These are phyloP conservation scores for Eriocheir sinensis DNA, from an alignment of 1,140 invertebrate species.

Conservation along the genomic window DNA sequence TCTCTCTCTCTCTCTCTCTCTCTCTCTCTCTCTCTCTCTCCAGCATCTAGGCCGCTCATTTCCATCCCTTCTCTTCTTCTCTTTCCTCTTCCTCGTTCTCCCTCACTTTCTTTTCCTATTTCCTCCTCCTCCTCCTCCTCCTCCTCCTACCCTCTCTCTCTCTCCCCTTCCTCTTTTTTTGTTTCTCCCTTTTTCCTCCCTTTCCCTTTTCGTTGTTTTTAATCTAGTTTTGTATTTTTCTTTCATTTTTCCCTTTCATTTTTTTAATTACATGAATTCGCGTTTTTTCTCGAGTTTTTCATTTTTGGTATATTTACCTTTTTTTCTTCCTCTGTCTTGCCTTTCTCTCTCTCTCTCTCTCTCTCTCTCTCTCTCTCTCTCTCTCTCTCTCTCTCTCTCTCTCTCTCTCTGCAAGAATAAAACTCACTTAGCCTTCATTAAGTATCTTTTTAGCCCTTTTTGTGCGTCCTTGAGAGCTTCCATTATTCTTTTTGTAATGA, in stretches of 20 bases:
- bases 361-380: constrained; percentile 12
- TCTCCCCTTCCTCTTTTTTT: not conserved
- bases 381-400: not conserved
- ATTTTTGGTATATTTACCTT: too few species aligned
- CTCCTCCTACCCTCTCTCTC: not conserved
- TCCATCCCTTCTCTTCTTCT: not conserved
- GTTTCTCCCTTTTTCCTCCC: not conserved
- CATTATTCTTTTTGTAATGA: too few species aligned
- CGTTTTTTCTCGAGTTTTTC: too few species aligned
- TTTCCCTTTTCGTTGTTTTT: too few species aligned
- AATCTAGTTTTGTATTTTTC: too few species aligned
- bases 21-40: not conserved
- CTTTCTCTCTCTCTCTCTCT: constrained; percentile 23
- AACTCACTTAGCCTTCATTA: too few species aligned
- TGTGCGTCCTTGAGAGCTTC: too few species aligned
- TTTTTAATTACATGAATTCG: too few species aligned
- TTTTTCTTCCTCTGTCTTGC: not conserved
- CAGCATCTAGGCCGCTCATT: too few species aligned
- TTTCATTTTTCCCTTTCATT: too few species aligned
- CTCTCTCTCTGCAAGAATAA: too few species aligned
- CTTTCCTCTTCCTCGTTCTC: not conserved
- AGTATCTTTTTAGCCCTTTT: too few species aligned
- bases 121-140: constrained; percentile 15
- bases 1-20: not conserved
- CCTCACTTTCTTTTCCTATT: not conserved